Base-by-base conservation (phyloP, 1,140 invertebrate species). In the Drosophila sp. region DNA sequence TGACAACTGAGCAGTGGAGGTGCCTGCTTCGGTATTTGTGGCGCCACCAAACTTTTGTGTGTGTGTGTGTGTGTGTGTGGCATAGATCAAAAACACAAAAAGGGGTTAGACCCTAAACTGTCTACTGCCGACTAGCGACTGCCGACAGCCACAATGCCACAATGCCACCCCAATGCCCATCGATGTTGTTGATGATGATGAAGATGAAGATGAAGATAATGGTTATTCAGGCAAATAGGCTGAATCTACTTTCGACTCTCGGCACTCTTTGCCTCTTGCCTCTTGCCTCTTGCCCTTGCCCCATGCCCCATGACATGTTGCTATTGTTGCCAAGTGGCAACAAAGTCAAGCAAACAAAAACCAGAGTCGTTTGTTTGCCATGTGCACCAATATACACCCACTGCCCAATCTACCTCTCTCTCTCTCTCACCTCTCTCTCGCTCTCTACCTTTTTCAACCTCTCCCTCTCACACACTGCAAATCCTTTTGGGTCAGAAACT, bases 281-380 rank as follows among this genome's bases (percentile, higher is more conserved):
- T n/a, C n/a, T n/a, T n/a, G n/a, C n/a, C n/a, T n/a, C n/a, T n/a
- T n/a, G n/a, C n/a, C n/a, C 9, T 43, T 34, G n/a, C 6, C 16
- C 11, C 14, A 7, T 40, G 32, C 46, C 62, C 45, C 70, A 36
- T 32, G 75, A 65, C 76, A 89, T 76, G 82, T 82, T 76, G 71
- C 78, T 73, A 82, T 86, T 86, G 82, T 87, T 87, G 78, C 71
- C 70, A 89, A 87, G 82, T 87, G 83, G 71, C 82, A 87, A 79
- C 79, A 89, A 87, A 87, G 82, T 89, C 82, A 87, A 80, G 75
- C 83, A 87, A 87, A 87, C 82, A 89, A 82, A 82, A 82, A 70
- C 82, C 70, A 75, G 57, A 62, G 56, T 75, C 78, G 67, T 80
- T 77, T 80, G 78, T 81, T 62, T 80, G 73, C 58, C 71, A 64